A percentile compares a stretch with the other conserved stretches of the same genome.
Conservation (phyloP, 2,888 invertebrate species). For the Volucella zonaria region DNA sequence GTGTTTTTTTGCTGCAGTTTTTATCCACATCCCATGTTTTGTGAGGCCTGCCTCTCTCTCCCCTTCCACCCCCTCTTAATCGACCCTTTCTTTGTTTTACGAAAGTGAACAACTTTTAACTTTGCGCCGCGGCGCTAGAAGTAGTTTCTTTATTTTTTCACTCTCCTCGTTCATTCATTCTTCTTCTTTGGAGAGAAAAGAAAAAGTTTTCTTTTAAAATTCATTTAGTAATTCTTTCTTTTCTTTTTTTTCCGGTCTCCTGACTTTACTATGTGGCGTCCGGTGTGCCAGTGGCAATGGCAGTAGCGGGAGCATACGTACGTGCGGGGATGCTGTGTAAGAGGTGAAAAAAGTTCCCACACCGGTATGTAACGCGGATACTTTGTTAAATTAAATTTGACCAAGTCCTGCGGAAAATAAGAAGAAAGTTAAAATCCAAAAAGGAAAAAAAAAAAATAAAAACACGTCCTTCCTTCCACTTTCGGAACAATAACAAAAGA, state of each 20-base stretch:
- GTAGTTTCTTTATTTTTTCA: constrained; percentile 32
- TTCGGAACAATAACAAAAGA: constrained; percentile 55
- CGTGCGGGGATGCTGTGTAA: constrained; percentile 35
- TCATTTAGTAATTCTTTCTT: constrained; percentile 58
- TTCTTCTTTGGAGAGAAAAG: constrained; percentile 12
- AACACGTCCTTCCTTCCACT: constrained; percentile 53
- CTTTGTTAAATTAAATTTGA: constrained; percentile 72
- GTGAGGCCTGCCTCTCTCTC: constrained; percentile 23
- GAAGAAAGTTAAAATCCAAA: constrained; percentile 9
- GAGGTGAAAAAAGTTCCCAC: constrained; percentile 31
- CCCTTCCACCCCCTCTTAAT: neutral
- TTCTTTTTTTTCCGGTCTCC: constrained; percentile 20
- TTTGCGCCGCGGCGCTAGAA: constrained; percentile 30
- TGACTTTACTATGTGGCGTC: constrained; percentile 35
- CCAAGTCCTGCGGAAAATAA: constrained; percentile 65
- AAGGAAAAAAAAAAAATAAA: constrained; percentile 39
- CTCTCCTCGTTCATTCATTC: neutral
- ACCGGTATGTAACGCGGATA: constrained; percentile 55
- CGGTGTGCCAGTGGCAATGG: too few relatives aligned
- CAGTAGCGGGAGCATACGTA: neutral
- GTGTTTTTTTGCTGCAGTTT: constrained; percentile 6
- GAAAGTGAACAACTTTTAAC: constrained; percentile 62
- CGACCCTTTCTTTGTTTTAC: constrained; percentile 42
- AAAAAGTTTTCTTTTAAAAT: constrained; percentile 72
- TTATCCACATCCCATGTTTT: neutral